phyloP scores from a whole-genome alignment of 2,888 invertebrate species.

The Escarpia spicata region DNA sequence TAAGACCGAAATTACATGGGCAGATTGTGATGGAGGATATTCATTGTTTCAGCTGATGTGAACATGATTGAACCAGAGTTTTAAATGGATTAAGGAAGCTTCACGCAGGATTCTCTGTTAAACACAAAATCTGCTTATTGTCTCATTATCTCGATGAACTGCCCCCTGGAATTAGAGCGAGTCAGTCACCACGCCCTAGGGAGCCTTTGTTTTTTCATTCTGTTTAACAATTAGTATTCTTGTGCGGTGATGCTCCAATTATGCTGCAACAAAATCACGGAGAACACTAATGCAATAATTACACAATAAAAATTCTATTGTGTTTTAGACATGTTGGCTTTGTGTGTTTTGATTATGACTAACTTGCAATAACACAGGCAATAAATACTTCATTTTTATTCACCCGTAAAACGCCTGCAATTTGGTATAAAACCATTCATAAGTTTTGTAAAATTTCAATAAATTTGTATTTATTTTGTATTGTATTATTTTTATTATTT shows the following conservation, averaged over 20 bases:
- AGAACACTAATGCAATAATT: too few relatives aligned
- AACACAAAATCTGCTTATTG: not conserved
- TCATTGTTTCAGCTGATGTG: not conserved
- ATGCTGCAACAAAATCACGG: too few relatives aligned
- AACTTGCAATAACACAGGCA: not conserved
- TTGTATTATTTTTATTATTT: too few relatives aligned
- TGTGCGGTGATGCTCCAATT: not conserved
- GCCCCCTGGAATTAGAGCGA: not conserved
- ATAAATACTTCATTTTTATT: not conserved
- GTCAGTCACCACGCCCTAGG: not conserved
- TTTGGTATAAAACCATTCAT: not conserved
- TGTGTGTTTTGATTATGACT: not conserved
- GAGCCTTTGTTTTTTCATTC: not conserved
- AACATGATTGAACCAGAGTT: not conserved
- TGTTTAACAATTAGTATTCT: slow-evolving; percentile 5
- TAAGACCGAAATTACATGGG: not conserved
- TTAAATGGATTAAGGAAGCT: slow-evolving; percentile 7
- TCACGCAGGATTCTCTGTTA: not conserved
- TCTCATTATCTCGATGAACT: not conserved
- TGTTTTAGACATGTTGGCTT: not conserved
- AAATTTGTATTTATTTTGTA: too few relatives aligned
- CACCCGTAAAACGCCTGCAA: not conserved
- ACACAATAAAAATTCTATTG: not conserved
- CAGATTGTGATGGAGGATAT: not conserved
- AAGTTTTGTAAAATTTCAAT: not conserved